Evolutionary conservation across 2,888 invertebrate genomes (phyloP).

Genomic region (Harpalus rubripes): DNA sequence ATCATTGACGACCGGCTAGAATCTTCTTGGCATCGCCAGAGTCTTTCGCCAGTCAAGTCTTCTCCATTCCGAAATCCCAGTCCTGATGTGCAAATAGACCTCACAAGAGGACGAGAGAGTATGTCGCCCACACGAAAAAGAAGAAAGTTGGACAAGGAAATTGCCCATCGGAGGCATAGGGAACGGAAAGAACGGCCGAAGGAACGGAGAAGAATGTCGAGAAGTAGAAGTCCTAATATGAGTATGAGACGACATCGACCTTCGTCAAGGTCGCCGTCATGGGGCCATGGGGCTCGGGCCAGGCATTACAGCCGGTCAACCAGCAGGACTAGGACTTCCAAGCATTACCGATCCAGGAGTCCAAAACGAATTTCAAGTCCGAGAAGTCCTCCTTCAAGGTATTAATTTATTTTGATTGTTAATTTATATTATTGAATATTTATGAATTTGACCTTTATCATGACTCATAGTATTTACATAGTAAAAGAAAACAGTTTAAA

Average conservation of each 20-base stretch:
- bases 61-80: slow-evolving; percentile 75
- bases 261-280: slow-evolving; percentile 78
- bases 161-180: slow-evolving; percentile 77
- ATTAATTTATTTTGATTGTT: background rate
- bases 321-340: slow-evolving; percentile 74
- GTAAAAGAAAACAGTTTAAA: too few species aligned
- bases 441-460: background rate
- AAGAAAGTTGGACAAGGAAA: slow-evolving; percentile 76
- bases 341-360: slow-evolving; percentile 79
- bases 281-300: slow-evolving; percentile 77
- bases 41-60: slow-evolving; percentile 72
- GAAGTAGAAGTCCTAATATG: slow-evolving; percentile 80
- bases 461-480: background rate
- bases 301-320: slow-evolving; percentile 77
- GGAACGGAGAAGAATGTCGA: slow-evolving; percentile 78
- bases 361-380: slow-evolving; percentile 71
- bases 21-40: slow-evolving; percentile 65
- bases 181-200: slow-evolving; percentile 77
- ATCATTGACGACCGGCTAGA: slow-evolving; percentile 58
- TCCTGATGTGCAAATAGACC: slow-evolving; percentile 72
- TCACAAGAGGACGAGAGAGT: slow-evolving; percentile 71
- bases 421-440: background rate
- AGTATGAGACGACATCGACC: slow-evolving; percentile 79
- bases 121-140: slow-evolving; percentile 76
- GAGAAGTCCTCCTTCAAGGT: slow-evolving; percentile 70